Conservation (phyloP, 2,888 invertebrate genomes). For the Apodemia mormo region DNA sequence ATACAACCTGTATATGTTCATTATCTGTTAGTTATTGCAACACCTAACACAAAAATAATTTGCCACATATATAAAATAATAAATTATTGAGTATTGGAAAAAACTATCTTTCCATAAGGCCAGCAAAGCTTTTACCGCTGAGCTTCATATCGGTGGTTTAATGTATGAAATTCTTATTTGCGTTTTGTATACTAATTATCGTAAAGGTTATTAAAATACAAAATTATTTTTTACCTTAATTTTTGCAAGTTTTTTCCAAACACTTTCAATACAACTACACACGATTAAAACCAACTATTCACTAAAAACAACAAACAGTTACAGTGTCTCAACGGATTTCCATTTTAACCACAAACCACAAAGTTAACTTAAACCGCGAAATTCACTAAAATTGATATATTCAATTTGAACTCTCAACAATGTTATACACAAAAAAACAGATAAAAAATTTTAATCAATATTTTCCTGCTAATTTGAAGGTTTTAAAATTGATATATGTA, state of each 20-base stretch:
- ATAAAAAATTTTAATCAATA: neutral
- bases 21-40: too few relatives aligned
- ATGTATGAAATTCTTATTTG: too few relatives aligned
- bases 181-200: too few relatives aligned
- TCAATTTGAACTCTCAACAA: neutral
- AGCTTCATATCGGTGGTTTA: too few relatives aligned
- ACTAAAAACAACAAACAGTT: neutral
- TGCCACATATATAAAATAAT: too few relatives aligned
- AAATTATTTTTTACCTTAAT: neutral
- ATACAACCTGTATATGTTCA: too few relatives aligned
- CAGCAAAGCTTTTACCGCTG: too few relatives aligned
- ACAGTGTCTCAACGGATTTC: neutral
- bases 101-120: too few relatives aligned
- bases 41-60: too few relatives aligned
- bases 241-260: neutral
- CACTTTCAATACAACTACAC: neutral
- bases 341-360: conserved; percentile 5
- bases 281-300: neutral
- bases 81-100: too few relatives aligned
- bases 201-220: neutral
- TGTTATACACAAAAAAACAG: neutral
- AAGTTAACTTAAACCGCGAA: neutral
- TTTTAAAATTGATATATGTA: neutral
- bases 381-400: neutral
- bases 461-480: neutral